Evolutionary conservation across 2,113 vertebrate genomes (phyloP).

Genomic region (Gymnorhina tibicen): DNA sequence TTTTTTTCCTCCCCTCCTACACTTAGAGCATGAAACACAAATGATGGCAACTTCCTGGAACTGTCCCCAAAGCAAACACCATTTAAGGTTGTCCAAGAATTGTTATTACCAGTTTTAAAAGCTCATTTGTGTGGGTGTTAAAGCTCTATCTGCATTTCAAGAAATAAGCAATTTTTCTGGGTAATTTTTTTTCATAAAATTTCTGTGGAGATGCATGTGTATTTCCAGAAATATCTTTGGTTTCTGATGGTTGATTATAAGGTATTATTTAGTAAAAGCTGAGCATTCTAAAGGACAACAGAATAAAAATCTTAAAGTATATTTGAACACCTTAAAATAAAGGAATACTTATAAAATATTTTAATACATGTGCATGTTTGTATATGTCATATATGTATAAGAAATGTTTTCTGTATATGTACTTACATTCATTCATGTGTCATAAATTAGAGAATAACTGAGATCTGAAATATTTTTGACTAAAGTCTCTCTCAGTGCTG

Average conservation of each 20-base stretch:
- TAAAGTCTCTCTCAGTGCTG: neutral
- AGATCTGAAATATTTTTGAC: neutral
- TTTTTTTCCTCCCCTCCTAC: neutral
- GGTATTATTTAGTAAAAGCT: neutral
- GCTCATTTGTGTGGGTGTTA: neutral
- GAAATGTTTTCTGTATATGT: neutral
- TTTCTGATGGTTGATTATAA: neutral
- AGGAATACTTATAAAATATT: neutral
- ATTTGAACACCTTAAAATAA: neutral
- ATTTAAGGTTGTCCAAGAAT: neutral
- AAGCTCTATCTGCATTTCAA: neutral
- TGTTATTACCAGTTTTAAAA: neutral
- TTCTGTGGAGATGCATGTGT: neutral
- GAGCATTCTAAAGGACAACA: neutral
- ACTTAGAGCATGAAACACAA: neutral
- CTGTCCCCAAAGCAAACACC: neutral
- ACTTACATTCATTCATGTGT: neutral
- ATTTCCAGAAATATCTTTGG: neutral
- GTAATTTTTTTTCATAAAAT: neutral
- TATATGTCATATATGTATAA: neutral
- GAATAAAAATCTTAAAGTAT: neutral
- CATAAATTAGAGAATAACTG: neutral
- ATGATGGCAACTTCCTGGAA: neutral
- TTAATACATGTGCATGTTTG: neutral
- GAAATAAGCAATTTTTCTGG: neutral